Percentiles rank a stretch among this genome's conserved stretches.
These are phyloP conservation scores for Galago senegalensis DNA, from an alignment of 2,797 vertebrate genomes.

Conservation along the genomic window DNA sequence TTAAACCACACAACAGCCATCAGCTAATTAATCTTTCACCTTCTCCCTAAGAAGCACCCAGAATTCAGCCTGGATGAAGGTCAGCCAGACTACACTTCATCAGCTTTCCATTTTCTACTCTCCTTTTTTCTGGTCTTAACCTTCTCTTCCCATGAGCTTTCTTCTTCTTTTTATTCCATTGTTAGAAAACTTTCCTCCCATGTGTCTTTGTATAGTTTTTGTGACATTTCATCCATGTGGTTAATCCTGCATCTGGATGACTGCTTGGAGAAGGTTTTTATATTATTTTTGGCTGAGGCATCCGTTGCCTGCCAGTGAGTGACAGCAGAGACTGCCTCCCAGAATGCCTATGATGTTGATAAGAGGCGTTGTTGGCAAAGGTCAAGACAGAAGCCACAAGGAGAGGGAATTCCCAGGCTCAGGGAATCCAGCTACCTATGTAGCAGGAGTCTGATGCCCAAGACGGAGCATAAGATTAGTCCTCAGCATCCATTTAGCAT, in stretches of 20 bases:
- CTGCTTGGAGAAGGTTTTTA: slow-evolving; percentile 43
- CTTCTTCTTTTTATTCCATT: slow-evolving; percentile 42
- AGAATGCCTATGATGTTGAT: slow-evolving; percentile 27
- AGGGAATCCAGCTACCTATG: slow-evolving; percentile 19
- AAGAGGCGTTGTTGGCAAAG: slow-evolving; percentile 65
- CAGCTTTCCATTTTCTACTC: slow-evolving; percentile 23
- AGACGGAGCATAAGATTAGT: slow-evolving; percentile 75
- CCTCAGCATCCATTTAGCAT: slow-evolving; percentile 66
- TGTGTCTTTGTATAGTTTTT: not conserved
- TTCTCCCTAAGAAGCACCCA: slow-evolving; percentile 49
- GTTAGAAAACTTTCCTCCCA: slow-evolving; percentile 31
- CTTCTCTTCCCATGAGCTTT: slow-evolving; percentile 37
- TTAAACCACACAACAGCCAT: not conserved
- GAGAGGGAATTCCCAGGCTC: slow-evolving; percentile 6
- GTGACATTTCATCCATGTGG: slow-evolving; percentile 35
- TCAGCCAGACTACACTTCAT: not conserved
- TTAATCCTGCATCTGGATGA: slow-evolving; percentile 36
- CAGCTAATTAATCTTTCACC: slow-evolving; percentile 43
- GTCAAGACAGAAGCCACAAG: slow-evolving; percentile 42
- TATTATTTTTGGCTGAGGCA: slow-evolving; percentile 71
- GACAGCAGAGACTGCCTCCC: slow-evolving; percentile 51
- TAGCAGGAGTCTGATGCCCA: not conserved
- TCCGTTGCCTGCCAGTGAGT: slow-evolving; percentile 53
- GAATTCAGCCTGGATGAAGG: slow-evolving; percentile 46
- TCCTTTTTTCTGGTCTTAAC: slow-evolving; percentile 26